Percentiles rank a stretch among this genome's conserved stretches.
Conservation (phyloP, 2,888 invertebrate genomes). For the Barypeithes pellucidus region DNA sequence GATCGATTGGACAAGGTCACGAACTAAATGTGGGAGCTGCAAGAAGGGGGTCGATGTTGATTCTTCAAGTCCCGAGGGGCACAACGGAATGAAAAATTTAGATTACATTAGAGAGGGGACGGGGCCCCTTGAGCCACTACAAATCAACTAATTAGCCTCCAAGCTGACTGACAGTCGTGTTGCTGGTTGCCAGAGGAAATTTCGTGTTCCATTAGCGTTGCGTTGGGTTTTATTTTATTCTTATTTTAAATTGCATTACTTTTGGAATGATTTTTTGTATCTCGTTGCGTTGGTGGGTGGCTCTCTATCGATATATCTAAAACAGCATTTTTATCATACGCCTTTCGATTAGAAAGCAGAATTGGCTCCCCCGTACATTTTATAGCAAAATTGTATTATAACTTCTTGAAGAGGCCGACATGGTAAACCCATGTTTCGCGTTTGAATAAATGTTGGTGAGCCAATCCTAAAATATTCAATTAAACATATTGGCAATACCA, state of each 20-base stretch:
- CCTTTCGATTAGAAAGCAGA: too few relatives aligned
- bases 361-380: too few relatives aligned
- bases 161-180: constrained; percentile 62
- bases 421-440: too few relatives aligned
- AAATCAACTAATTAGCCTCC: constrained; percentile 73
- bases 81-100: constrained; percentile 66
- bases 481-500: too few relatives aligned
- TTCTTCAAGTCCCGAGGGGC: constrained; percentile 48
- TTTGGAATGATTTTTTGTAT: too few relatives aligned
- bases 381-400: too few relatives aligned
- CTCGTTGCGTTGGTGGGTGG: too few relatives aligned
- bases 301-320: too few relatives aligned
- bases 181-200: constrained; percentile 26
- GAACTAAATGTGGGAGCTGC: constrained; percentile 42
- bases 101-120: constrained; percentile 72
- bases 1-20: constrained; percentile 53
- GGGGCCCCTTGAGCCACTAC: constrained; percentile 71
- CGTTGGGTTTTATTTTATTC: constrained; percentile 1
- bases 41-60: constrained; percentile 44
- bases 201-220: constrained; percentile 15
- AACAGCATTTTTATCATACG: too few relatives aligned
- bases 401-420: too few relatives aligned
- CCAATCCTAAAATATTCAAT: too few relatives aligned
- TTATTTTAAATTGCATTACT: background rate
- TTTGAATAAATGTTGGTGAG: too few relatives aligned